Evolutionary conservation across 2,888 invertebrate species (phyloP), one percentile per base, ranked within the genome.

Genomic region (Bellardia pandia): DNA sequence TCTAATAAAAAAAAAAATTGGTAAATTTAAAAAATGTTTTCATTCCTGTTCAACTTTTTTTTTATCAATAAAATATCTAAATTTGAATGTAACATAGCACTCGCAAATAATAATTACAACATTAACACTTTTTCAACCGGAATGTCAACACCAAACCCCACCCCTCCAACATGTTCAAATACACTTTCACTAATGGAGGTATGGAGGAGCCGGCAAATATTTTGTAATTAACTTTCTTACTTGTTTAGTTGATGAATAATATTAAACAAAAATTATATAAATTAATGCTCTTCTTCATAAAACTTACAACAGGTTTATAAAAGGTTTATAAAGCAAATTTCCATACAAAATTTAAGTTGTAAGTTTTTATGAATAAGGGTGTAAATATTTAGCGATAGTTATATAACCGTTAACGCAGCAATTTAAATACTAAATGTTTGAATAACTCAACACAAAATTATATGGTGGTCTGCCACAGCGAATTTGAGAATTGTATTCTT

Each of bases 371-470:
- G n/a, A n/a, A n/a, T n/a, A n/a, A n/a, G n/a, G n/a, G n/a, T n/a
- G n/a, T n/a, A 11, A 45, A 11, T 2, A 45, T 45, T 11, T 2
- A 9, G 33, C 60, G 9, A 9, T 51, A n/a, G 51, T 69, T 37
- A 51, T 51, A 69, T n/a, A 69, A 69, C 69, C 51, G 51, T 9
- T 51, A 13, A 51, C 51, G 37, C 33, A 11, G 33, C 3, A 5
- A 30, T 60, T 14, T 14, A 60, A 60, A 60, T 33, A 60, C 60
- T 60, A 60, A 60, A 45, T 11, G 45, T 45, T 45, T 2, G 45
- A 45, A 51, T 51, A 51, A 51, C 51, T 51, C 4, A 53, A 53
- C n/a, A 53, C n/a, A n/a, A 23, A n/a, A 53, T 53, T 53, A 53
- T 53, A n/a, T n/a, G 51, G 11, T 45, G 13, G 45, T 45, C 37